These are phyloP conservation scores for Venusia cambrica DNA, from an alignment of 2,888 invertebrate genomes.

Conservation along the genomic window DNA sequence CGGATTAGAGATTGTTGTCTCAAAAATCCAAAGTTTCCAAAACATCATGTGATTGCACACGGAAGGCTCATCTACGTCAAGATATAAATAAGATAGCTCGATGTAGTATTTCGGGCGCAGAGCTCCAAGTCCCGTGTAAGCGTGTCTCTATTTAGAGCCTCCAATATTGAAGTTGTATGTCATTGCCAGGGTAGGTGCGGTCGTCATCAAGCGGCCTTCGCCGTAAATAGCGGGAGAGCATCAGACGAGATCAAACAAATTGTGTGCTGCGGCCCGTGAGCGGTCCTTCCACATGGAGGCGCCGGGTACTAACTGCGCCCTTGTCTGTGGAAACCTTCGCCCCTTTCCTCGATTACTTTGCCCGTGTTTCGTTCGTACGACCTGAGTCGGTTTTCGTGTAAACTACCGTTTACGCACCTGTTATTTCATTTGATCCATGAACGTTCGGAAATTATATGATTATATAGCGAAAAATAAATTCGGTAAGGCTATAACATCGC, in stretches of 20 bases:
- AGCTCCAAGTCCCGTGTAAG: slow-evolving; percentile 11
- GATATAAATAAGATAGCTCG: no score
- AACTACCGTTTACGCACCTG: no score
- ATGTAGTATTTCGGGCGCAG: no score
- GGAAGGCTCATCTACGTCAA: no score
- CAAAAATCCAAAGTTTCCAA: no score
- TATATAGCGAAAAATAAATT: no score
- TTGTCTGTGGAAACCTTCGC: slow-evolving; percentile 12
- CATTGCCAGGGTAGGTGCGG: slow-evolving; percentile 40
- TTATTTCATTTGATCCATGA: no score
- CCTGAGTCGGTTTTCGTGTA: slow-evolving; percentile 22
- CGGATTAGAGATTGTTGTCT: no score
- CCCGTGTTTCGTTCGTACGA: slow-evolving; percentile 11
- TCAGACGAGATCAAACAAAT: slow-evolving; percentile 76
- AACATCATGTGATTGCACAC: no score
- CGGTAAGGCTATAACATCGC: no score
- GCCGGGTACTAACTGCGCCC: slow-evolving; percentile 33
- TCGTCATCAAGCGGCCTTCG: slow-evolving; percentile 64
- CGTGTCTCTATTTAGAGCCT: slow-evolving; percentile 19
- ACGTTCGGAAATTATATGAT: no score
- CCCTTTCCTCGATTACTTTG: slow-evolving; percentile 8
- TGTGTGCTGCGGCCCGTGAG: slow-evolving; percentile 73
- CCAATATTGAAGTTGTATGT: slow-evolving; percentile 31
- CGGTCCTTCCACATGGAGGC: slow-evolving; percentile 69
- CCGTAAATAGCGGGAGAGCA: slow-evolving; percentile 71